Conservation (phyloP, 1,140 invertebrate species). For the Ridgeia piscesae region DNA sequence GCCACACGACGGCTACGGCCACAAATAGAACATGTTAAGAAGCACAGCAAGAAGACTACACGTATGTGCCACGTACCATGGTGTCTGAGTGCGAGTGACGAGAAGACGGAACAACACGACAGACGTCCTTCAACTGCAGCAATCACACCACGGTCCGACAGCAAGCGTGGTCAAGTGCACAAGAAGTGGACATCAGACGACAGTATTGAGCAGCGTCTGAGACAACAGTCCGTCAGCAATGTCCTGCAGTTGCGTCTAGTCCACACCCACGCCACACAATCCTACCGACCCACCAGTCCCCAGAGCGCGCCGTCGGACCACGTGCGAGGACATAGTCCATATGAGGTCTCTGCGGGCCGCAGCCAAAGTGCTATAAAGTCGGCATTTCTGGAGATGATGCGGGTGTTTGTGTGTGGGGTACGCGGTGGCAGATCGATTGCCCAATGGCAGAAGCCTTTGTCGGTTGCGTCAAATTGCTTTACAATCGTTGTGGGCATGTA, state of each 20-base stretch:
- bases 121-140: not conserved
- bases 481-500: not conserved
- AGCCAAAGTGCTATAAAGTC: not conserved
- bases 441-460: not conserved
- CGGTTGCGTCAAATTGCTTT: not conserved
- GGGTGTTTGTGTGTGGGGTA: not conserved
- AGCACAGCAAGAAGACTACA: not conserved
- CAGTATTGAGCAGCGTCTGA: not conserved
- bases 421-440: not conserved
- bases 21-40: not conserved
- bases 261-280: not conserved
- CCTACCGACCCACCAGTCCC: not conserved
- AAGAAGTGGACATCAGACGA: not conserved
- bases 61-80: not conserved
- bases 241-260: not conserved
- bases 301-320: not conserved
- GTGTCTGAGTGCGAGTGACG: not conserved
- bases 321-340: not conserved
- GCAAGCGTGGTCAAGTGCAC: not conserved
- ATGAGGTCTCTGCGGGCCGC: not conserved
- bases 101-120: not conserved
- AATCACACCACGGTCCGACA: not conserved
- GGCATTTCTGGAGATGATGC: not conserved
- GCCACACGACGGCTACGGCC: not conserved
- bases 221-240: not conserved